phyloP scores from a whole-genome alignment of 2,888 invertebrate species.

The Camponotus fellah region DNA sequence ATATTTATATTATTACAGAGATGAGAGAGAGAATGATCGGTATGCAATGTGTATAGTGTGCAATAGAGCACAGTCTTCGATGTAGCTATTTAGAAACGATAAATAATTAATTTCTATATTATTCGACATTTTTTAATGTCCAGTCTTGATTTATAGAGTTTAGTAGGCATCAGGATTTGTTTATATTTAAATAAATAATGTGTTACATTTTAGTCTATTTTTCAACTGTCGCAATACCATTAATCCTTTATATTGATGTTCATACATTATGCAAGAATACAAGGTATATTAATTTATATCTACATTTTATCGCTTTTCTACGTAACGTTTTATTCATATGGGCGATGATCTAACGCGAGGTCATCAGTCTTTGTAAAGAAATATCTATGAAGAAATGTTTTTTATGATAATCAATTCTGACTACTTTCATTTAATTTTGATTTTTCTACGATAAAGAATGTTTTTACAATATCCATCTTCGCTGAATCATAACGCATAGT shows the following conservation, averaged over 20 bases:
- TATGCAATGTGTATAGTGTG: background rate
- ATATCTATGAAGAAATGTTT: slow-evolving; percentile 38
- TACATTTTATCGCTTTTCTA: slow-evolving; percentile 48
- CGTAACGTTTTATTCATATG: slow-evolving; percentile 38
- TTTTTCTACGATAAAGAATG: slow-evolving; percentile 18
- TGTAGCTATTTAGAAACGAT: slow-evolving; percentile 6
- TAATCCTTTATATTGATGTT: slow-evolving; percentile 64
- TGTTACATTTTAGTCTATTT: slow-evolving; percentile 52
- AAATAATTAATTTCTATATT: slow-evolving; percentile 28
- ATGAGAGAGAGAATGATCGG: background rate
- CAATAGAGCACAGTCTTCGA: slow-evolving; percentile 16
- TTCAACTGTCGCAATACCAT: slow-evolving; percentile 56
- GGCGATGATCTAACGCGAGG: slow-evolving; percentile 59
- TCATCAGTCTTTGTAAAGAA: slow-evolving; percentile 61
- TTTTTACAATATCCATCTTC: slow-evolving; percentile 29
- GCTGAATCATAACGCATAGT: slow-evolving; percentile 40
- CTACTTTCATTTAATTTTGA: slow-evolving; percentile 8
- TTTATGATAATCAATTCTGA: slow-evolving; percentile 38
- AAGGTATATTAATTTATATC: slow-evolving; percentile 70
- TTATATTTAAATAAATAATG: slow-evolving; percentile 44
- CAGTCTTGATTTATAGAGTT: slow-evolving; percentile 20
- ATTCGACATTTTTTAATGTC: background rate
- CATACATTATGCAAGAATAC: slow-evolving; percentile 64
- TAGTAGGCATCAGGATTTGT: slow-evolving; percentile 11
- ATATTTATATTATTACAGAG: slow-evolving; percentile 13